phyloP scores from a whole-genome alignment of 2,113 vertebrate genomes.

The Penelope pileata region DNA sequence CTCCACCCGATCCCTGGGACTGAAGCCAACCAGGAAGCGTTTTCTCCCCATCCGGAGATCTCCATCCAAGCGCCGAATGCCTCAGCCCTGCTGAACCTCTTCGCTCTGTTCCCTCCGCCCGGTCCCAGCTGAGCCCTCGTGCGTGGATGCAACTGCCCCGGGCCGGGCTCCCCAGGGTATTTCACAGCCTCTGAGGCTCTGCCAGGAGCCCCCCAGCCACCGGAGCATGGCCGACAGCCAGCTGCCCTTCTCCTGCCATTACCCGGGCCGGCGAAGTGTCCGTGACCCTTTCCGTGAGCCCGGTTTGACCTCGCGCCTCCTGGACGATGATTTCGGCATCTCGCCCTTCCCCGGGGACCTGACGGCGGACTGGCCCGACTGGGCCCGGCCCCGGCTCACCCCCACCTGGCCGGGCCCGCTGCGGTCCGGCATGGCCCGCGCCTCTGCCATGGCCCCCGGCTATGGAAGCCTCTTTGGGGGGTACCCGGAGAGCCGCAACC shows the following conservation, averaged over 20 bases:
- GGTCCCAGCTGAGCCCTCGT: neutral
- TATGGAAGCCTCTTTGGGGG: constrained; percentile 81
- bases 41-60: constrained; percentile 15
- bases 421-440: constrained; percentile 82
- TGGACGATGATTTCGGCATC: constrained; percentile 95
- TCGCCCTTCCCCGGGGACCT: constrained; percentile 89
- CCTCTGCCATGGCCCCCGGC: constrained; percentile 75
- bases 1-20: constrained; percentile 32
- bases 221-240: constrained; percentile 91
- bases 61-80: constrained; percentile 9
- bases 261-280: constrained; percentile 81
- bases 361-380: constrained; percentile 91
- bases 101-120: constrained; percentile 30
- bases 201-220: neutral
- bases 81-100: constrained; percentile 21
- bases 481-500: constrained; percentile 82
- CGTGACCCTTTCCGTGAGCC: constrained; percentile 92
- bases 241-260: constrained; percentile 81
- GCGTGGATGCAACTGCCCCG: constrained; percentile 33
- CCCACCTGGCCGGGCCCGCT: constrained; percentile 85
- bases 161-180: neutral
- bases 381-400: constrained; percentile 92
- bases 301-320: constrained; percentile 85
- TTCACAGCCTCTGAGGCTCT: neutral
- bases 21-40: constrained; percentile 50